Percentiles rank a stretch among this genome's conserved stretches.
These are phyloP conservation scores for Agrochola litura DNA, from an alignment of 2,888 invertebrate species.

Conservation along the genomic window DNA sequence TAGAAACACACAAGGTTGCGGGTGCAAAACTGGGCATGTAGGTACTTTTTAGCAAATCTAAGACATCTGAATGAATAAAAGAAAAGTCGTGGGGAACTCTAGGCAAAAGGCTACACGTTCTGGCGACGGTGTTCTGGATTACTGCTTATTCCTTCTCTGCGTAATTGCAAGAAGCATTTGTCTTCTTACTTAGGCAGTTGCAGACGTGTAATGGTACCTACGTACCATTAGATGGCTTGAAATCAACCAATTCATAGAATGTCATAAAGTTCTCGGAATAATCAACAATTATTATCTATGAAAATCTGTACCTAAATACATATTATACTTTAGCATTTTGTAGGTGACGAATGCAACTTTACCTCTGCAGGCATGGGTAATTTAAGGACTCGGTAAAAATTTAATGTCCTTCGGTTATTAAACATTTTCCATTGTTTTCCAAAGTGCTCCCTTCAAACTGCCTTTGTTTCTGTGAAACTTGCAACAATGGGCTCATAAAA, in stretches of 20 bases:
- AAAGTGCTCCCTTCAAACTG: slow-evolving; percentile 1
- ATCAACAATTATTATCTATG: neutral
- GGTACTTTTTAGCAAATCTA: neutral
- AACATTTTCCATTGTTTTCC: slow-evolving; percentile 48
- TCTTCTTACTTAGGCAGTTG: neutral
- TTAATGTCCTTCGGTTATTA: slow-evolving; percentile 32
- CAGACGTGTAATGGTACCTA: neutral
- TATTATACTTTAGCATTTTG: neutral
- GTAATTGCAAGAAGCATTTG: neutral
- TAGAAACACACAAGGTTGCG: slow-evolving; percentile 4
- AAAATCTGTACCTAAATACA: neutral
- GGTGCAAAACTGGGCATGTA: neutral
- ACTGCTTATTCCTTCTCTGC: neutral
- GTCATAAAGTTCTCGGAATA: neutral
- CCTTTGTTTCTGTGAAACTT: slow-evolving; percentile 35
- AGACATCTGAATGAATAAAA: no score
- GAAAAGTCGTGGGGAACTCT: neutral
- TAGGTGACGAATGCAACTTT: slow-evolving; percentile 6
- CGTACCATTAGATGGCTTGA: neutral
- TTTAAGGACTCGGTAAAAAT: slow-evolving; percentile 19
- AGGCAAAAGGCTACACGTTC: neutral
- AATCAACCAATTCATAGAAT: neutral
- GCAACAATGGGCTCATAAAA: slow-evolving; percentile 46
- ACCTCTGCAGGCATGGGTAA: neutral
- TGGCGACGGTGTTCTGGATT: neutral